Base-by-base conservation (phyloP, 2,113 vertebrate species). In the Gallinago media region DNA sequence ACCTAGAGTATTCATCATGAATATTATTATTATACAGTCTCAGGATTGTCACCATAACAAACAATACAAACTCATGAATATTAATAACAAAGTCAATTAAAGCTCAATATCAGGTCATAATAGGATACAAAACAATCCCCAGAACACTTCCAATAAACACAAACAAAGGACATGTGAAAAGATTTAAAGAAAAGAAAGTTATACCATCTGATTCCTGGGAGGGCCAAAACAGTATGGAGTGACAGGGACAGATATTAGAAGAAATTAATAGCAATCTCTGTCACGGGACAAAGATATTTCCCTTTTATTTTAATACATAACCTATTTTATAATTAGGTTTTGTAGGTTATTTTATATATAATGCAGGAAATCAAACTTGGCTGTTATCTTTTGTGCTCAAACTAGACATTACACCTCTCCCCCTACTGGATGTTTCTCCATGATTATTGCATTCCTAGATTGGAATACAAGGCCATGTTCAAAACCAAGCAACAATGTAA, bases 211-310 rank as follows among this genome's bases (percentile, higher is more conserved):
- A 44, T 38, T 59, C 34, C 22, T 47, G 14, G 14, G 4, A 82
- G 4, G 26, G 81, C 6, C 0, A 0, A 74, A 82, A n/a, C 15
- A 42, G 17, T 29, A 62, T 3, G 12, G 32, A 46, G 9, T 42
- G 15, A 22, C 15, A 68, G 11, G 13, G 15, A 71, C 4, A 36
- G 25, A 65, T 19, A 73, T 2, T 36, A 31, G 10, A 85, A 65
- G 25, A 63, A 71, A 47, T 1, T 1, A n/a, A 55, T 11, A 74
- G 10, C 23, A 22, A 65, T 32, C 7, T 74, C 34, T 70, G 29
- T 12, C 38, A 40, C 12, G 12, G 49, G 58, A 31, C 27, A 79
- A 56, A 89, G 27, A 36, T 15, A 71, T 52, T n/a, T 74, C 6
- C 6, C 6, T 47, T 84, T 92, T 55, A 32, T 61, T 79, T 76